These are phyloP conservation scores for Amblyjoppa fuscipennis DNA, from an alignment of 2,888 invertebrate genomes.

Conservation along the genomic window DNA sequence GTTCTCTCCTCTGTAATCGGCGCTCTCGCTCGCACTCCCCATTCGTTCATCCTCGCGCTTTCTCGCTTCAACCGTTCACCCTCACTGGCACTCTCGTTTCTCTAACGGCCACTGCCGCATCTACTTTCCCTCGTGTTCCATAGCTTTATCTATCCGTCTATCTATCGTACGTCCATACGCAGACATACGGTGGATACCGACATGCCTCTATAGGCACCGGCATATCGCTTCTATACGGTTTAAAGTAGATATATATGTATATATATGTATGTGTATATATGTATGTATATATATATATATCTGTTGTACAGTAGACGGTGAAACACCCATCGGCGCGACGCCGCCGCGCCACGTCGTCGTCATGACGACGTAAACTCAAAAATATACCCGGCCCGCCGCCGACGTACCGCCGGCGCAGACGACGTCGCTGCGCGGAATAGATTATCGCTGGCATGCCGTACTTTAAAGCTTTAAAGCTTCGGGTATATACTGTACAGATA, in stretches of 20 bases:
- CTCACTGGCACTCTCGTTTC: conserved; percentile 37
- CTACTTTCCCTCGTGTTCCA: conserved; percentile 8
- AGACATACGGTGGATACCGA: background rate
- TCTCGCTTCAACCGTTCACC: conserved; percentile 36
- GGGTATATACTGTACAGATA: background rate
- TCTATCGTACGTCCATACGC: conserved; percentile 23
- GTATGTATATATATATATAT: background rate
- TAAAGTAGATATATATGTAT: conserved; percentile 28
- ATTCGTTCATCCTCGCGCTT: conserved; percentile 1
- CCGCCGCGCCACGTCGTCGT: conserved; percentile 70
- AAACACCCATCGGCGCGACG: conserved; percentile 23
- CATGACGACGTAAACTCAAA: conserved; percentile 81
- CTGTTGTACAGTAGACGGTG: conserved; percentile 28
- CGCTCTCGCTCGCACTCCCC: conserved; percentile 9
- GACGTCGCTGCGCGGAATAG: conserved; percentile 63
- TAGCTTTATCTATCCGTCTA: conserved; percentile 1
- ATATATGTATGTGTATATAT: background rate
- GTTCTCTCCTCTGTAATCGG: conserved; percentile 61
- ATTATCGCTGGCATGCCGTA: conserved; percentile 53
- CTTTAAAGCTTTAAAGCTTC: conserved; percentile 46
- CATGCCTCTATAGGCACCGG: background rate
- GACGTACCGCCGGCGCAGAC: conserved; percentile 48
- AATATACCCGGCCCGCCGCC: conserved; percentile 73
- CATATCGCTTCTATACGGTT: conserved; percentile 7
- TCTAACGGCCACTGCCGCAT: conserved; percentile 62